Evolutionary conservation across 2,113 vertebrate genomes (phyloP), one percentile per base, ranked within the genome.

Genomic region (Misgurnus anguillicaudatus): DNA sequence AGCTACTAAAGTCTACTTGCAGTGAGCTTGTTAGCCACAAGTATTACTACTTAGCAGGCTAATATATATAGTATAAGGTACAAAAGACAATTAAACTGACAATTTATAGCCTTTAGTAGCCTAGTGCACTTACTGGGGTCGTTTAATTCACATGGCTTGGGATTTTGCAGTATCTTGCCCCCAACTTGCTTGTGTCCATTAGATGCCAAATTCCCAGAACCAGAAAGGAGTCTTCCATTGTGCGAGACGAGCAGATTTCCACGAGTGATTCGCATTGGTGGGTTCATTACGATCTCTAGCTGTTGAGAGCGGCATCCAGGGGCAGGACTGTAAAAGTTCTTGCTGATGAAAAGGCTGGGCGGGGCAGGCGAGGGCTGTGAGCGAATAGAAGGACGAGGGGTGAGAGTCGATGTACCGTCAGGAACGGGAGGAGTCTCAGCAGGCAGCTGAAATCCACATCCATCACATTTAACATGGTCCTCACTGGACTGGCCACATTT

Each of bases 101-200:
- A 3, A 53, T 31, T 31, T 17, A 19, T 10, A 17, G 5, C n/a
- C 14, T 13, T 19, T 38, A 31, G 6, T 8, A 21, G 16, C 16
- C 31, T 38, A 13, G 6, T 11, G 6, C 21, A 89, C 96, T 97
- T 93, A 98, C 98, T 99, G 86, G 96, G 95, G 90, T 98, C 96
- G 77, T 95, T 96, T 82, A 96, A 89, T 75, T 95, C 90, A 19
- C 92, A 92, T 42, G 91, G 88, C 87, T 91, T 91, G 75, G 84
- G 86, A 51, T 91, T 70, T 68, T 68, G 84, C 69, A 91, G 89
- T 85, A 92, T 94, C 85, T 88, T 87, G 77, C 78, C 93, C 86
- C 89, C 92, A 51, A 92, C 84, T 75, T 87, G 83, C 86, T 94
- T 94, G 83, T 91, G 63, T 36, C 47, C 66, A 17, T 86, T 90